Conservation (phyloP, 2,888 invertebrate species). For the Dioctria rufipes region DNA sequence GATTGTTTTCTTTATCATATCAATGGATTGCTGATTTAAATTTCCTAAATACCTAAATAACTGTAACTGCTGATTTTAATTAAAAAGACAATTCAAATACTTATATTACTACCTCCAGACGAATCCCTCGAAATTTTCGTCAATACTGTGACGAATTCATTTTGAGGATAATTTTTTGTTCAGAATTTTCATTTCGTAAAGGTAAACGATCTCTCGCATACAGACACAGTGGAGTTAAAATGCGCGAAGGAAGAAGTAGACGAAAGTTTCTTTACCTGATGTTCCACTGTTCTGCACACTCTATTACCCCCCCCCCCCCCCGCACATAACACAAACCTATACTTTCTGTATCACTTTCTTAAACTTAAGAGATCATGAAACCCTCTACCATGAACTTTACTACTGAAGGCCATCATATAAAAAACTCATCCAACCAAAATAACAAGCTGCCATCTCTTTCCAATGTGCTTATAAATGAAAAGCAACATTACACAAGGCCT, state of each 20-base stretch:
- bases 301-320: not conserved
- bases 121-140: not conserved
- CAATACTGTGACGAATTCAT: conserved; percentile 10
- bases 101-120: too few species aligned
- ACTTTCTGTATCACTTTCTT: conserved; percentile 44
- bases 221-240: not conserved
- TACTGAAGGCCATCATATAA: conserved; percentile 33
- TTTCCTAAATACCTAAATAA: too few species aligned
- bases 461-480: not conserved
- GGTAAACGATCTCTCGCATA: conserved; percentile 56
- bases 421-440: conserved; percentile 25
- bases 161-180: conserved; percentile 1
- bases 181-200: conserved; percentile 40
- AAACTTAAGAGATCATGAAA: conserved; percentile 41
- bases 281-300: conserved; percentile 1
- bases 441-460: conserved; percentile 5
- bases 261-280: conserved; percentile 30
- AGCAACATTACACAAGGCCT: conserved; percentile 36
- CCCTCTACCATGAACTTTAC: conserved; percentile 39
- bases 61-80: too few species aligned
- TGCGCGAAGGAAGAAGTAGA: conserved; percentile 4
- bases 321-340: not conserved
- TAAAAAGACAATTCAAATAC: too few species aligned
- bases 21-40: too few species aligned
- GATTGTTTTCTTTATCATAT: not conserved